phyloP scores from a whole-genome alignment of 2,113 vertebrate genomes.

The Bubo scandiacus region DNA sequence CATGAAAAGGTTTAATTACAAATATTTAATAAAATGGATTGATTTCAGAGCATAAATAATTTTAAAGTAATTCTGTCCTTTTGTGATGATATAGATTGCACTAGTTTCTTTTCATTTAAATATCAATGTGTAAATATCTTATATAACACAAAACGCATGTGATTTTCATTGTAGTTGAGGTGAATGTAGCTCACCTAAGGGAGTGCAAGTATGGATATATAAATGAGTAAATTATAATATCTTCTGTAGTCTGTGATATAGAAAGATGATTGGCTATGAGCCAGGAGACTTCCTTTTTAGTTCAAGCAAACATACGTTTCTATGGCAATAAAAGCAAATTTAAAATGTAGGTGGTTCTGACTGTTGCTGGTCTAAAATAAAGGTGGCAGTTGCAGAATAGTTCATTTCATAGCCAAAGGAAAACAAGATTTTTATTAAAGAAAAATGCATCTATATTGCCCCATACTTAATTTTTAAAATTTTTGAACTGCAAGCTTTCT shows the following conservation, averaged over 20 bases:
- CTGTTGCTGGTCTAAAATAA: constrained; percentile 47
- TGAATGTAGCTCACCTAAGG: background rate
- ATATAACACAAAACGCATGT: background rate
- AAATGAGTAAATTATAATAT: background rate
- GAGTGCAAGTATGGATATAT: background rate
- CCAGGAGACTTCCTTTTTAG: constrained; percentile 24
- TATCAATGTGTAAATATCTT: background rate
- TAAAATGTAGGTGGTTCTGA: constrained; percentile 62
- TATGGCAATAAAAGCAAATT: constrained; percentile 54
- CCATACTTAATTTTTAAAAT: background rate
- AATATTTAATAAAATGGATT: background rate
- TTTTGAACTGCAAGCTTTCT: background rate
- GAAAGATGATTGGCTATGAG: background rate
- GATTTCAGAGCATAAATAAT: background rate
- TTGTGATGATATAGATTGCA: background rate
- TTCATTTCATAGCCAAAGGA: background rate
- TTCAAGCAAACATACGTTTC: constrained; percentile 49
- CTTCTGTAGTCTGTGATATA: background rate
- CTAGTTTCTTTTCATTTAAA: background rate
- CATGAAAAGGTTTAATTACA: background rate
- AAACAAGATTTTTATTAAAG: background rate
- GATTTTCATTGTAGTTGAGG: background rate
- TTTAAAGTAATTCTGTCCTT: background rate
- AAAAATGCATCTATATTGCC: background rate
- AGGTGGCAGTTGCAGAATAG: constrained; percentile 14